Percentiles rank a stretch among this genome's conserved stretches.
These are phyloP conservation scores for Melanotaenia maccullochi DNA, from an alignment of 2,797 vertebrate genomes.

Conservation along the genomic window DNA sequence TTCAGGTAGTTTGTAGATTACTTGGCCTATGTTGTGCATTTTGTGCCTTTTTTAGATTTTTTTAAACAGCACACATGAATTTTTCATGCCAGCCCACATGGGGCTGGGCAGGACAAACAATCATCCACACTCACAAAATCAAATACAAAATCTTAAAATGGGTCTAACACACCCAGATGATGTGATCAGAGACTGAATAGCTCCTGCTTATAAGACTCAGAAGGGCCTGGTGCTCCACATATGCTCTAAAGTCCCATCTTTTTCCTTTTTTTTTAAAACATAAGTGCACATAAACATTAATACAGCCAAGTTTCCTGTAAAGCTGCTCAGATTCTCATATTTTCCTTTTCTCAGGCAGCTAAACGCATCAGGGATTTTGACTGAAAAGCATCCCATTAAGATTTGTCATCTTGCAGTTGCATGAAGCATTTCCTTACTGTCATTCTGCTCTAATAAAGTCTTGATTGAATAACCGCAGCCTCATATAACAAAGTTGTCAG, in stretches of 20 bases:
- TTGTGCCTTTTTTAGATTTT: neutral
- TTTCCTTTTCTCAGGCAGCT: neutral
- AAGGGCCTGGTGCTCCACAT: neutral
- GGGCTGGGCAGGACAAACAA: no score
- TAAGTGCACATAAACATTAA: neutral
- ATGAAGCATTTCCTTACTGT: no score
- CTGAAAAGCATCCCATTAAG: no score
- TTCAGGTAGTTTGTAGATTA: conserved; percentile 26
- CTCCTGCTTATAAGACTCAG: neutral
- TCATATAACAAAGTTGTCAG: no score
- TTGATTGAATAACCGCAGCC: no score
- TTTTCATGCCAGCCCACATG: neutral
- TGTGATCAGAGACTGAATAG: neutral
- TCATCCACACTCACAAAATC: neutral
- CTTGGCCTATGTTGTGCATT: conserved; percentile 12
- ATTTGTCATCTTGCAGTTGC: no score
- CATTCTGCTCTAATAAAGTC: no score
- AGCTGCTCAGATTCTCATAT: no score
- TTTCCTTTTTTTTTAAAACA: neutral
- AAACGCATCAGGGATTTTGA: no score
- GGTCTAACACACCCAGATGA: neutral
- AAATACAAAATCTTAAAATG: neutral
- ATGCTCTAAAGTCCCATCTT: neutral
- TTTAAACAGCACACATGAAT: neutral
- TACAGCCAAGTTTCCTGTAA: neutral